Evolutionary conservation across 2,797 vertebrate genomes (phyloP).

Genomic region (Ispidina lecontei): DNA sequence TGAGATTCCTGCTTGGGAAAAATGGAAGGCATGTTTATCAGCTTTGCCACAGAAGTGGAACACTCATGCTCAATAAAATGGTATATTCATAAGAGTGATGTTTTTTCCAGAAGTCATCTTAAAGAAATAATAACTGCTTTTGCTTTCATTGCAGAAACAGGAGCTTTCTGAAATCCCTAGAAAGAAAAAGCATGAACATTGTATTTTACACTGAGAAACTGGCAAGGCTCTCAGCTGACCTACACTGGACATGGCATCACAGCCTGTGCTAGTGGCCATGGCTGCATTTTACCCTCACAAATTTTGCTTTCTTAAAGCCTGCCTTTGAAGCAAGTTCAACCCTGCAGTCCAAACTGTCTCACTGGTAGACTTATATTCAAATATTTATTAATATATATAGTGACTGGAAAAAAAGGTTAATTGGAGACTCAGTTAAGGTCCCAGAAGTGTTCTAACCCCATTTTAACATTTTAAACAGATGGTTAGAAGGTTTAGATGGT

Average conservation of each 20-base stretch:
- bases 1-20: neutral
- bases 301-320: neutral
- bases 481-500: neutral
- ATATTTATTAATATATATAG: slow-evolving; percentile 23
- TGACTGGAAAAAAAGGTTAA: slow-evolving; percentile 45
- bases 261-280: neutral
- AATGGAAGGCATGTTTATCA: slow-evolving; percentile 37
- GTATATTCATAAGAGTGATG: slow-evolving; percentile 34
- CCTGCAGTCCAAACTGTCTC: neutral
- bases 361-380: slow-evolving; percentile 9
- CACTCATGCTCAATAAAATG: slow-evolving; percentile 32
- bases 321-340: slow-evolving; percentile 24
- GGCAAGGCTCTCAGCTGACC: neutral
- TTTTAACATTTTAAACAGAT: slow-evolving; percentile 35
- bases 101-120: slow-evolving; percentile 35
- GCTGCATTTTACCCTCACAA: neutral
- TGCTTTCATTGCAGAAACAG: slow-evolving; percentile 51
- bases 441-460: neutral
- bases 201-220: slow-evolving; percentile 13
- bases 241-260: neutral
- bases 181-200: slow-evolving; percentile 4
- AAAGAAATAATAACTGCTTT: neutral
- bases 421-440: neutral
- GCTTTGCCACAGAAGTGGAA: slow-evolving; percentile 26
- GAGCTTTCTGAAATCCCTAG: neutral